Evolutionary conservation across 2,888 invertebrate genomes (phyloP).

Genomic region (Diarsia rubi): DNA sequence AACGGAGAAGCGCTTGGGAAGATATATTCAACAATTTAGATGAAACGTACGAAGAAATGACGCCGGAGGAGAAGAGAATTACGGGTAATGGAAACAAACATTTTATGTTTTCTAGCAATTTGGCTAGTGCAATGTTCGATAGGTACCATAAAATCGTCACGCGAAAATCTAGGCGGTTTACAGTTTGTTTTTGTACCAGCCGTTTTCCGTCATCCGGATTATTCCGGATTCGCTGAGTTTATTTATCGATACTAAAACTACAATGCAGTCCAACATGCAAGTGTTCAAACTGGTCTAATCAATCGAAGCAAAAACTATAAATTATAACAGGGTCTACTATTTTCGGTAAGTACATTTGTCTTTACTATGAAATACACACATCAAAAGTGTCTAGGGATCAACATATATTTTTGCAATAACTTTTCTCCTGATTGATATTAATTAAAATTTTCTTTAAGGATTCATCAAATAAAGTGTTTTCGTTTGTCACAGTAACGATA

Average conservation of each 20-base stretch:
- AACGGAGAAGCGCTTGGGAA: slow-evolving; percentile 84
- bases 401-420: too few species aligned
- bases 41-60: slow-evolving; percentile 79
- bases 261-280: slow-evolving; percentile 7
- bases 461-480: too few species aligned
- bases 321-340: background rate
- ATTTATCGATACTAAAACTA: background rate
- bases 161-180: background rate
- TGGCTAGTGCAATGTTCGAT: slow-evolving; percentile 8
- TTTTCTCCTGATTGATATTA: too few species aligned
- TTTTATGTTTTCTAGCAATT: background rate
- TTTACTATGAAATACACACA: background rate
- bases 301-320: slow-evolving; percentile 1
- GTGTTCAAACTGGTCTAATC: background rate
- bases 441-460: too few species aligned
- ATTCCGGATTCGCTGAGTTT: background rate
- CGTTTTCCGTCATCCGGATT: background rate
- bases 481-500: too few species aligned
- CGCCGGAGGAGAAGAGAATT: slow-evolving; percentile 77
- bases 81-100: slow-evolving; percentile 76
- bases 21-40: slow-evolving; percentile 82
- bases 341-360: slow-evolving; percentile 20
- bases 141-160: slow-evolving; percentile 6
- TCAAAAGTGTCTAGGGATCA: too few species aligned
- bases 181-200: slow-evolving; percentile 2